Evolutionary conservation across 1,140 invertebrate species (phyloP).

Genomic region (Caenorhabditis brenneri): DNA sequence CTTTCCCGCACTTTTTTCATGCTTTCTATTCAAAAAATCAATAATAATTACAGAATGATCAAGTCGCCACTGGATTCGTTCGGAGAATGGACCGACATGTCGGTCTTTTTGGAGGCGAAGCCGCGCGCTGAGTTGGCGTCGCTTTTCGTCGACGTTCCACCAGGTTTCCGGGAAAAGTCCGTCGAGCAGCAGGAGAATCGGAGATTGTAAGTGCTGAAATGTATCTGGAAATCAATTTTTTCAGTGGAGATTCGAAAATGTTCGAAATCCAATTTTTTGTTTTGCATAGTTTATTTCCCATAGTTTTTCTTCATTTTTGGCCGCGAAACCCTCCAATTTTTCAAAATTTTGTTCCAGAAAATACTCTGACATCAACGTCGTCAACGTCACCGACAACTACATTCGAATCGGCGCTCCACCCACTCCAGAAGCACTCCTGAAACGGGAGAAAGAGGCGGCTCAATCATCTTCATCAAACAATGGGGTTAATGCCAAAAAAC

Average conservation of each 20-base stretch:
- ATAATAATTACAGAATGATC: neutral
- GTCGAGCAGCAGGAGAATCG: neutral
- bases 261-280: too few relatives aligned
- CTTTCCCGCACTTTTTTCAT: too few relatives aligned
- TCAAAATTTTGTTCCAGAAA: conserved; percentile 17
- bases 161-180: neutral
- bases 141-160: conserved; percentile 32
- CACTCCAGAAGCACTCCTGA: neutral
- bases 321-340: too few relatives aligned
- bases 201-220: too few relatives aligned
- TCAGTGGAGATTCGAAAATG: too few relatives aligned
- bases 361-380: conserved; percentile 17
- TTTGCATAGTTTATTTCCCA: too few relatives aligned
- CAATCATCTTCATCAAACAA: too few relatives aligned
- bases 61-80: conserved; percentile 30
- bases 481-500: neutral
- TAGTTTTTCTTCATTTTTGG: too few relatives aligned
- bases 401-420: conserved; percentile 27
- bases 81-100: conserved; percentile 24
- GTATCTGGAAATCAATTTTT: too few relatives aligned
- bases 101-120: conserved; percentile 13
- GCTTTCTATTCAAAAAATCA: neutral
- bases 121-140: neutral
- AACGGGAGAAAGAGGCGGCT: conserved; percentile 9
- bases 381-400: conserved; percentile 33